A percentile compares a stretch with the other conserved stretches of the same genome.
phyloP scores from a whole-genome alignment of 1,140 invertebrate species.

The Drosophila paulistorum region DNA sequence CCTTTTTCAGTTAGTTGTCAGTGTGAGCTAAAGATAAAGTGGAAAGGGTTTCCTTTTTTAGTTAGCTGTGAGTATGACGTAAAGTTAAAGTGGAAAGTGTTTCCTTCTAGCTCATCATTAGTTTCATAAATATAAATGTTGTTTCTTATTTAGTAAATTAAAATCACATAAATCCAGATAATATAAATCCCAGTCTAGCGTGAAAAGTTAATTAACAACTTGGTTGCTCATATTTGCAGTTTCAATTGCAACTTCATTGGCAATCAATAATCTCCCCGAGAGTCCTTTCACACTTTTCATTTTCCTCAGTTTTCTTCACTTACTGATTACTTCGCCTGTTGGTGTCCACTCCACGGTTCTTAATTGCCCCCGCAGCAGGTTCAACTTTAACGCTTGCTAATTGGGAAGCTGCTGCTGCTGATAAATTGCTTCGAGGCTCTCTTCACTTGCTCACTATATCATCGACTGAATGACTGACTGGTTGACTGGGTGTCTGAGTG shows the following conservation, averaged over 20 bases:
- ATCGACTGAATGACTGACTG: not conserved
- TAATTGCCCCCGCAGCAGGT: constrained; percentile 8
- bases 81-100: too few relatives aligned
- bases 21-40: too few relatives aligned
- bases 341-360: constrained; percentile 15
- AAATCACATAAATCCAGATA: too few relatives aligned
- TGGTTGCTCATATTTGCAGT: not conserved
- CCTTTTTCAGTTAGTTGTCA: too few relatives aligned
- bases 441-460: not conserved
- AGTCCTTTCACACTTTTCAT: constrained; percentile 13
- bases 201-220: not conserved
- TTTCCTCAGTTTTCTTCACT: constrained; percentile 12
- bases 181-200: too few relatives aligned
- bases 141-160: too few relatives aligned
- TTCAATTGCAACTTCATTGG: not conserved
- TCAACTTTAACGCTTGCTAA: constrained; percentile 20
- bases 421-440: constrained; percentile 8
- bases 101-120: too few relatives aligned
- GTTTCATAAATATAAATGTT: too few relatives aligned
- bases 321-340: constrained; percentile 7
- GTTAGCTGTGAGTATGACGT: too few relatives aligned
- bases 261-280: not conserved
- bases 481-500: not conserved
- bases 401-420: constrained; percentile 12
- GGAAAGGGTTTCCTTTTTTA: too few relatives aligned